Evolutionary conservation across 1,140 invertebrate species (phyloP).

Genomic region (Teleogryllus occipitalis): DNA sequence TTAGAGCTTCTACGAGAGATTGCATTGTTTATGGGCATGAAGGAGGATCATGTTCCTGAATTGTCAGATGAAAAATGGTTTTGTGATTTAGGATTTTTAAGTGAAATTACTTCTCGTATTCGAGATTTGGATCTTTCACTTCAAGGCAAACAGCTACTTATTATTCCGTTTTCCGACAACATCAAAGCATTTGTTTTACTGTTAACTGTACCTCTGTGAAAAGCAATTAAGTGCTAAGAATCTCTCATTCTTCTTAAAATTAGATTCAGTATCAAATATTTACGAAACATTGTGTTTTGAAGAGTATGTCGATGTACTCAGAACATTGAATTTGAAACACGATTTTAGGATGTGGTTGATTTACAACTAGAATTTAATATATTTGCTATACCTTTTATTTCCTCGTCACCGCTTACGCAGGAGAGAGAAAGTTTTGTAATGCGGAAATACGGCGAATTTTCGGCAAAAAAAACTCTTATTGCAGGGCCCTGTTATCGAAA

Average conservation of each 20-base stretch:
- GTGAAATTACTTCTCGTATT: background rate
- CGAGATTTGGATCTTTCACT: background rate
- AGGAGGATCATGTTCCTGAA: background rate
- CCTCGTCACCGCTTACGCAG: too few species aligned
- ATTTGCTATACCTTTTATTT: too few species aligned
- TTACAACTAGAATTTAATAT: too few species aligned
- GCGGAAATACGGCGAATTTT: too few species aligned
- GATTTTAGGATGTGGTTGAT: too few species aligned
- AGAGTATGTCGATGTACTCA: too few species aligned
- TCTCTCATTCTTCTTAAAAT: background rate
- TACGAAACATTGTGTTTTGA: too few species aligned
- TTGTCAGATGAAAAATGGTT: background rate
- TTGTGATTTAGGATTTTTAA: background rate
- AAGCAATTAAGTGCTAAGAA: background rate
- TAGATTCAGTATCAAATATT: too few species aligned
- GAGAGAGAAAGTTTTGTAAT: too few species aligned
- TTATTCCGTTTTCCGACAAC: background rate
- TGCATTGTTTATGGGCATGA: background rate
- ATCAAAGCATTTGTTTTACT: background rate
- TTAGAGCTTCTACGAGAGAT: background rate
- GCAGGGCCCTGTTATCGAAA: too few species aligned
- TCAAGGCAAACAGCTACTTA: background rate
- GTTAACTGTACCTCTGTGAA: background rate
- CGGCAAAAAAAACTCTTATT: too few species aligned
- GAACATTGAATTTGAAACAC: too few species aligned